Base-by-base conservation (phyloP, 2,888 invertebrate genomes). In the Drosophila pseudotakahashii region DNA sequence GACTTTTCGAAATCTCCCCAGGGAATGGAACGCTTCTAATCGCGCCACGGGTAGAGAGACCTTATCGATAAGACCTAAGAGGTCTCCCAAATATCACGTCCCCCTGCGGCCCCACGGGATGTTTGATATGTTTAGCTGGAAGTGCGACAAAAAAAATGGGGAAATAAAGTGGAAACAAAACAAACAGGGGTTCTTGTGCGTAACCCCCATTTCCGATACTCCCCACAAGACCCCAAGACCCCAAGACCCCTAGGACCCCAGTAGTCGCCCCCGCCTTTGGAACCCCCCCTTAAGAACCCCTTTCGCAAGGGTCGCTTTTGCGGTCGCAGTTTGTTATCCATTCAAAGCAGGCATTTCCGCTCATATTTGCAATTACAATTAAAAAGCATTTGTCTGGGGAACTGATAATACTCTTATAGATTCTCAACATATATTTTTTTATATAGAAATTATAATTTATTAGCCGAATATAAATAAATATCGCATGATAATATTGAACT, bases 281-380 rank as follows among this genome's bases (percentile, higher is more conserved):
- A 19, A 14, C 3, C 45, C 14, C 52, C 54, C 41, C 36, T 16
- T 16, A 11, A 6, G 7, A 2, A 10, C 45, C 55, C 14, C 5
- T 23, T 10, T n/a, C 5, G 26, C 48, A 37, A 37, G 48, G 57
- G 57, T 57, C 19, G 19, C 19, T 2, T 19, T 19, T 19, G 19
- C 19, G 19, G 19, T 19, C 54, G 59, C 55, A 51, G 58, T 61
- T 51, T 57, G 48, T 57, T 54, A 79, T 71, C 63, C 86, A 86
- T 80, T 69, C 63, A 79, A 80, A 83, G 59, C 72, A 67, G 58
- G 69, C 62, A 69, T 72, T 83, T 83, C 85, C 83, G 83, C 72
- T 76, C 75, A 76, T 85, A 83, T 82, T 83, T 88, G 86, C 86
- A 79, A 82, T 81, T 88, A 81, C 75, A 85, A 79, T 79, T 75